Percentiles rank a stretch among this genome's conserved stretches.
Conservation (phyloP, 2,113 vertebrate genomes). For the Lepisosteus oculatus region DNA sequence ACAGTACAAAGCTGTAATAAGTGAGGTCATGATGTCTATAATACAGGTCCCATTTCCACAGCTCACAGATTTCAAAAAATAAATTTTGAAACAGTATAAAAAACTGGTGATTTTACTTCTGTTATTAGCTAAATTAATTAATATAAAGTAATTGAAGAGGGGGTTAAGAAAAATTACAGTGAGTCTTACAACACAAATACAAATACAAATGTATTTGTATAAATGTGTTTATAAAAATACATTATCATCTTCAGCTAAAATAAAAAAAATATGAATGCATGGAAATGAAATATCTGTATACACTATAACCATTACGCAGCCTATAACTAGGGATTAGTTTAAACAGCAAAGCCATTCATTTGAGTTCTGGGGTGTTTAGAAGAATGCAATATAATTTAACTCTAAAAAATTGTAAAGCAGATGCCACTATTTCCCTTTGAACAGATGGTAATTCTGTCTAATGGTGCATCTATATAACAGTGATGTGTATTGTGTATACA, state of each 20-base stretch:
- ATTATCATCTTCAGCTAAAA: not conserved
- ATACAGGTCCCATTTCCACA: no score
- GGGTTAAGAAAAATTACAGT: no score
- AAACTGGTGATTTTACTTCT: no score
- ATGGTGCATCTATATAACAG: conserved; percentile 86
- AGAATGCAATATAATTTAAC: conserved; percentile 33
- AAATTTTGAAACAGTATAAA: no score
- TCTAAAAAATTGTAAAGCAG: conserved; percentile 63
- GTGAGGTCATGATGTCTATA: no score
- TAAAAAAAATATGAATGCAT: conserved; percentile 7
- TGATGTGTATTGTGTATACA: conserved; percentile 88
- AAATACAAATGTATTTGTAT: no score
- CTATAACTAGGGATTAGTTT: conserved; percentile 14
- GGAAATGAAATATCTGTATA: conserved; percentile 13
- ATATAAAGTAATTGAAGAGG: no score
- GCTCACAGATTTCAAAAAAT: no score
- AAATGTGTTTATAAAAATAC: no score
- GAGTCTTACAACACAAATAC: no score
- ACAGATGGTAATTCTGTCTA: conserved; percentile 90
- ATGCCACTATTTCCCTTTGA: conserved; percentile 79
- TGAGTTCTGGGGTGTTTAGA: conserved; percentile 27
- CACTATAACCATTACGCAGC: conserved; percentile 24
- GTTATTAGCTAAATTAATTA: no score
- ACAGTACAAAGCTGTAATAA: no score
- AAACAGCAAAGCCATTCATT: conserved; percentile 24